A percentile compares a stretch with the other conserved stretches of the same genome.
These are phyloP conservation scores for Dascillus cervinus DNA, from an alignment of 2,888 invertebrate species.

Conservation along the genomic window DNA sequence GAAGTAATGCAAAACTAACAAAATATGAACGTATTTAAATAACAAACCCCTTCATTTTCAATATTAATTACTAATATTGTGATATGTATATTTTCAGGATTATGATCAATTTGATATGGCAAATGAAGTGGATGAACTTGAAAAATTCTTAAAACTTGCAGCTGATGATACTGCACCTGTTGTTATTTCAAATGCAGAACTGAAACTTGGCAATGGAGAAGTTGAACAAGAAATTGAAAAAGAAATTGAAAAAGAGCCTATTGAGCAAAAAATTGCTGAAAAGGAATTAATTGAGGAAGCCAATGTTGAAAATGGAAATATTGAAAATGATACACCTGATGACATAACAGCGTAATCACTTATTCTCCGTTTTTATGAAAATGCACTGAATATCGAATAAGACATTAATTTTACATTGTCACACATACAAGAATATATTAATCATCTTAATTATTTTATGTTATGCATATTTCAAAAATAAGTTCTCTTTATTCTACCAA, in stretches of 20 bases:
- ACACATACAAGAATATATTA: too few relatives aligned
- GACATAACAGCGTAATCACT: constrained; percentile 5
- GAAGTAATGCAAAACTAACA: too few relatives aligned
- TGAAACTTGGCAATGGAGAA: constrained; percentile 35
- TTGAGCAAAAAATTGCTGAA: constrained; percentile 1
- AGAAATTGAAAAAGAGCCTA: constrained; percentile 6
- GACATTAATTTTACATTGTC: too few relatives aligned
- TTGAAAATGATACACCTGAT: constrained; percentile 3
- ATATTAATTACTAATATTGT: neutral
- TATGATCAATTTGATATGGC: constrained; percentile 89
- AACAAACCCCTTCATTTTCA: too few relatives aligned
- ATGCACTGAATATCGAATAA: neutral
- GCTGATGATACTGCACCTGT: constrained; percentile 47
- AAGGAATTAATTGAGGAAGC: constrained; percentile 2
- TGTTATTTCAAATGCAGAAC: constrained; percentile 43
- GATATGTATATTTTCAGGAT: constrained; percentile 54
- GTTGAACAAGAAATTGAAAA: constrained; percentile 25
- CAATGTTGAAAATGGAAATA: constrained; percentile 6
- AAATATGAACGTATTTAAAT: too few relatives aligned
- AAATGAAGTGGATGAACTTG: constrained; percentile 83
- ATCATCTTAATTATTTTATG: too few relatives aligned
- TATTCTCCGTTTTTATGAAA: neutral
- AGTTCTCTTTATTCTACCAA: too few relatives aligned
- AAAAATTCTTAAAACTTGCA: constrained; percentile 76
- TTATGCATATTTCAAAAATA: too few relatives aligned